Evolutionary conservation across 2,113 vertebrate species (phyloP).

Genomic region (Lanius collurio): DNA sequence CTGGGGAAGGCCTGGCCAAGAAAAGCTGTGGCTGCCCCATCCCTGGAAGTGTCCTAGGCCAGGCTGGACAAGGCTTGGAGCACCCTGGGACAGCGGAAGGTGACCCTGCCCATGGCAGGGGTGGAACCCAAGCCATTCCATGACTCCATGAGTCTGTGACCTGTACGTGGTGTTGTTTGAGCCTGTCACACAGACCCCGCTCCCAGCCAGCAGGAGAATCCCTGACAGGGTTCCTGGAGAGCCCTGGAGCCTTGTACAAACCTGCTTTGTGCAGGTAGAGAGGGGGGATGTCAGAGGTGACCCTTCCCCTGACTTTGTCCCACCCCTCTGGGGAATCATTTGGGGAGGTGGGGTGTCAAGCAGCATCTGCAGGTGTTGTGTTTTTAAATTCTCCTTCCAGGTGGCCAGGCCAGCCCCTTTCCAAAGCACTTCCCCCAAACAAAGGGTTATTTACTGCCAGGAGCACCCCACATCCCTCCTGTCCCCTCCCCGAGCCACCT

Average conservation of each 20-base stretch:
- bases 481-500: background rate
- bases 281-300: background rate
- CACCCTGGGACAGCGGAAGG: fast-evolving
- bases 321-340: background rate
- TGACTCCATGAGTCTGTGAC: background rate
- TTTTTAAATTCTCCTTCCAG: background rate
- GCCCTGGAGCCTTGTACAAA: background rate
- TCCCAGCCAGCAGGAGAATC: background rate
- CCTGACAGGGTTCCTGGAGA: background rate
- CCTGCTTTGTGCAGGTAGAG: background rate
- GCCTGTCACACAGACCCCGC: background rate
- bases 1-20: background rate
- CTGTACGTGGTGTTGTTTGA: background rate
- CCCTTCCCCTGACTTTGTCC: background rate
- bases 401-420: background rate
- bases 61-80: background rate
- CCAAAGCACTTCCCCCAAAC: background rate
- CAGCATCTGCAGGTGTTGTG: background rate
- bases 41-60: background rate
- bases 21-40: background rate
- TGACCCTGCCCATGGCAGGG: background rate
- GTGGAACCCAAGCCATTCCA: background rate
- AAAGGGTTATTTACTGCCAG: background rate
- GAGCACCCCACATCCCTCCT: background rate
- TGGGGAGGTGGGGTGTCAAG: background rate